Evolutionary conservation across 30 jellyfish, hydroid and myxozoan species (phyloP).

Genomic region (Catostylus mosaicus): DNA sequence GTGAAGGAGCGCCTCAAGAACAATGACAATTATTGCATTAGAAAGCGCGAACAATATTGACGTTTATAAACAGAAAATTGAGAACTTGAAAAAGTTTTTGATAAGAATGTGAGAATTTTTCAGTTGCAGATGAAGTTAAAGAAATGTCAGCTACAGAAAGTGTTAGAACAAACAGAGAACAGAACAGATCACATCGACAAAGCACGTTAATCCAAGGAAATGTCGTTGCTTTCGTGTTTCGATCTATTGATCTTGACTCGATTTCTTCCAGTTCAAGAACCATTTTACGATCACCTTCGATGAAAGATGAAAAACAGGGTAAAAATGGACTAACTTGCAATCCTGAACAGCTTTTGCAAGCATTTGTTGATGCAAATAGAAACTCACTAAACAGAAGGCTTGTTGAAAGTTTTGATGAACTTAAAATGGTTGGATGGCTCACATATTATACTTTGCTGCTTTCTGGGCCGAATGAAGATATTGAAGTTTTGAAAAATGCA

Average conservation of each 20-base stretch:
- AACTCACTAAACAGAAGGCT: constrained; percentile 65
- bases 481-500: constrained; percentile 59
- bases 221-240: constrained; percentile 43
- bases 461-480: constrained; percentile 75
- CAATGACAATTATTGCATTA: not conserved
- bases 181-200: constrained; percentile 37
- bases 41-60: constrained; percentile 17
- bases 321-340: not conserved
- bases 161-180: constrained; percentile 38
- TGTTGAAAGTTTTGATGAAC: constrained; percentile 67
- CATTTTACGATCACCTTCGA: not conserved
- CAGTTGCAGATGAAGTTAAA: not conserved
- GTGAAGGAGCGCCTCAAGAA: constrained; percentile 18
- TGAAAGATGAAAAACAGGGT: not conserved
- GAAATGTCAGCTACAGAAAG: constrained; percentile 58
- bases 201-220: constrained; percentile 40
- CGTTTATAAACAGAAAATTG: not conserved
- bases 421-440: constrained; percentile 80
- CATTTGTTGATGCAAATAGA: constrained; percentile 64
- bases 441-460: constrained; percentile 70
- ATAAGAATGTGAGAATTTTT: not conserved
- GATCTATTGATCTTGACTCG: constrained; percentile 58
- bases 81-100: not conserved
- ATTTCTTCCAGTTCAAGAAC: constrained; percentile 11
- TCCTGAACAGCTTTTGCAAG: constrained; percentile 48